Evolutionary conservation across 2,888 invertebrate genomes (phyloP).

Genomic region (Deilephila porcellus): DNA sequence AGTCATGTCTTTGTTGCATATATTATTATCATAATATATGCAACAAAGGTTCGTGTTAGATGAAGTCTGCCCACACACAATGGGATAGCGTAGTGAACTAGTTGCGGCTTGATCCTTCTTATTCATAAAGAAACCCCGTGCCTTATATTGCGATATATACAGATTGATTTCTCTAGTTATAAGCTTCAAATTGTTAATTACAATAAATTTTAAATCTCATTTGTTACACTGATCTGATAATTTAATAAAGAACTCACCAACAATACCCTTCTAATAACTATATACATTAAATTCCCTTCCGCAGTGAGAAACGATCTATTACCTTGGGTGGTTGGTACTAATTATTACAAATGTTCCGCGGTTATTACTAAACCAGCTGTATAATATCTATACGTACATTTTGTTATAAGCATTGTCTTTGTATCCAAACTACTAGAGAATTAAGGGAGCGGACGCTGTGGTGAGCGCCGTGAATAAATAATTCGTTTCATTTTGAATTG

Average conservation of each 20-base stretch:
- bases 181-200: too few relatives aligned
- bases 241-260: background rate
- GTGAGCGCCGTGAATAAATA: background rate
- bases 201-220: too few relatives aligned
- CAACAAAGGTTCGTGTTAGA: too few relatives aligned
- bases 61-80: too few relatives aligned
- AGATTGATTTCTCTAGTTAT: too few relatives aligned
- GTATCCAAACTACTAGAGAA: slow-evolving; percentile 24
- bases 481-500: background rate
- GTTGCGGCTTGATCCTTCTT: too few relatives aligned
- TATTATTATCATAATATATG: too few relatives aligned
- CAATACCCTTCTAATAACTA: background rate
- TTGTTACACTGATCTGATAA: too few relatives aligned
- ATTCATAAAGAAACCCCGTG: too few relatives aligned
- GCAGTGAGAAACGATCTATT: background rate
- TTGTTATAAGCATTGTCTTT: slow-evolving; percentile 26
- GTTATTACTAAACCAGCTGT: slow-evolving; percentile 17
- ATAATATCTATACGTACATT: slow-evolving; percentile 16
- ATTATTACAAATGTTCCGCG: slow-evolving; percentile 25
- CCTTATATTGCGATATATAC: too few relatives aligned
- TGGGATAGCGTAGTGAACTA: too few relatives aligned
- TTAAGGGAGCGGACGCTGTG: slow-evolving; percentile 5
- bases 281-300: background rate
- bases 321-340: background rate
- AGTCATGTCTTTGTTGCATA: too few relatives aligned